A percentile compares a stretch with the other conserved stretches of the same genome.
phyloP scores from a whole-genome alignment of 1,140 invertebrate genomes.

The Reticulitermes speratus region DNA sequence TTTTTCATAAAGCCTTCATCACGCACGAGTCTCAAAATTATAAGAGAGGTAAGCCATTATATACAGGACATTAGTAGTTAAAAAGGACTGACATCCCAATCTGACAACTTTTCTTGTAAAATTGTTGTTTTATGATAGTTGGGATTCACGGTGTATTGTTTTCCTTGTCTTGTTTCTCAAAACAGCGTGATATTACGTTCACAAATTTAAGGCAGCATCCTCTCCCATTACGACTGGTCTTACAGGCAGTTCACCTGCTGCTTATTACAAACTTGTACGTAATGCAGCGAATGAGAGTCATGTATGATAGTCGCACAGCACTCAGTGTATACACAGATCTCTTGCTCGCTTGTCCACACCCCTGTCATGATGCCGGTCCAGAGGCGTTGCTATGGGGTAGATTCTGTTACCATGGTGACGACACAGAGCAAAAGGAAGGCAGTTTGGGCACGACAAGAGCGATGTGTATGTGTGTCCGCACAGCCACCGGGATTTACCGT shows the following conservation, averaged over 20 bases:
- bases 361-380: conserved; percentile 12
- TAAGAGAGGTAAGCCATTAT: too few relatives aligned
- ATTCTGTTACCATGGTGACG: conserved; percentile 10
- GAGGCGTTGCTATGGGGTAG: conserved; percentile 6
- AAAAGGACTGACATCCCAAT: too few relatives aligned
- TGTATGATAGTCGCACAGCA: neutral
- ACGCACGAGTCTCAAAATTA: too few relatives aligned
- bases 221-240: neutral
- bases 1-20: too few relatives aligned
- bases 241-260: neutral
- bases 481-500: neutral
- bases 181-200: neutral
- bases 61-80: too few relatives aligned
- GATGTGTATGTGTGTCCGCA: neutral
- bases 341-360: neutral
- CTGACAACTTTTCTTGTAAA: too few relatives aligned
- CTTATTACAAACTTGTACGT: neutral
- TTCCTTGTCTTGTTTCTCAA: too few relatives aligned
- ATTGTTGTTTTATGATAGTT: too few relatives aligned
- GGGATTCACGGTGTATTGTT: too few relatives aligned
- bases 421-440: neutral
- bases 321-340: neutral
- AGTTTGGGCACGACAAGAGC: neutral
- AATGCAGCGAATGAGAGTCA: neutral
- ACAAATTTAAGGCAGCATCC: neutral